These are phyloP conservation scores for Eurystomus gularis DNA, from an alignment of 2,113 vertebrate species.

Conservation along the genomic window DNA sequence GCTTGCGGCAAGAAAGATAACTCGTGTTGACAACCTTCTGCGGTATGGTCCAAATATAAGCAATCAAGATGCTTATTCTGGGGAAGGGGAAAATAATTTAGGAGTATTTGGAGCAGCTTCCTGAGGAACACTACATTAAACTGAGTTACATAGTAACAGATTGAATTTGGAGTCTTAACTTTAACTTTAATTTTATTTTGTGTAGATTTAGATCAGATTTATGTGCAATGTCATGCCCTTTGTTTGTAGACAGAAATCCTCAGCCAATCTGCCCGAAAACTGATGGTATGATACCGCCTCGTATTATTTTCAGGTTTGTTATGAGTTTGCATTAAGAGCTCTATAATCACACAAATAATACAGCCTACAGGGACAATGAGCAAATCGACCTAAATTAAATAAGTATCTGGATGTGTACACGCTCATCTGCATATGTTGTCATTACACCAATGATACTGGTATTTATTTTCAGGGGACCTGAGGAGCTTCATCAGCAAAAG, in stretches of 20 bases:
- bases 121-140: conserved; percentile 49
- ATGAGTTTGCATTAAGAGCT: conserved; percentile 13
- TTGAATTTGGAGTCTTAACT: conserved; percentile 55
- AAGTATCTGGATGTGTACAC: conserved; percentile 33
- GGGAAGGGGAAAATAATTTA: conserved; percentile 51
- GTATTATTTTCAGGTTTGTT: conserved; percentile 24
- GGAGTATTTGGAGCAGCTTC: conserved; percentile 36
- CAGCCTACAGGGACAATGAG: conserved; percentile 44
- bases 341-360: conserved; percentile 56
- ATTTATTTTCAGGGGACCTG: conserved; percentile 6
- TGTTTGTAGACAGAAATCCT: conserved; percentile 35
- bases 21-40: conserved; percentile 27
- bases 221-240: conserved; percentile 18
- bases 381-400: conserved; percentile 59
- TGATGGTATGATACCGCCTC: not conserved
- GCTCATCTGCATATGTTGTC: conserved; percentile 56
- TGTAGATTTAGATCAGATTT: conserved; percentile 44
- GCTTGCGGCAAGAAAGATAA: conserved; percentile 31
- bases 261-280: not conserved
- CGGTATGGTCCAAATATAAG: not conserved
- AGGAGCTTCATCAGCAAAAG: conserved; percentile 11
- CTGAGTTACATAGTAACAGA: conserved; percentile 41
- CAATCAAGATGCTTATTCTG: not conserved
- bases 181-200: conserved; percentile 58
- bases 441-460: conserved; percentile 9